Conservation (phyloP, 53 echinoderm and acorn worm genomes). For the Luidia sarsii region DNA sequence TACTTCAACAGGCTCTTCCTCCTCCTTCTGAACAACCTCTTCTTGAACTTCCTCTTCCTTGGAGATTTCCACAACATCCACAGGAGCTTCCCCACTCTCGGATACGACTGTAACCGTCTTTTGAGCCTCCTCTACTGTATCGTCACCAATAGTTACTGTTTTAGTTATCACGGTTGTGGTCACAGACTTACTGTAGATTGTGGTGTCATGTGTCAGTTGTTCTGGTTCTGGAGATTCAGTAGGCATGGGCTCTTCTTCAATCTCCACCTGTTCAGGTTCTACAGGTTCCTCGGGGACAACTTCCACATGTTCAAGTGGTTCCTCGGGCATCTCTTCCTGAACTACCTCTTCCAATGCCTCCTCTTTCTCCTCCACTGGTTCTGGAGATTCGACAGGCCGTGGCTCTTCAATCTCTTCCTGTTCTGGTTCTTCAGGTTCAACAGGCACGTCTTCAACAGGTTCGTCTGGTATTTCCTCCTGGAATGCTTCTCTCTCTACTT, state of each 20-base stretch:
- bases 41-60: constrained; percentile 36
- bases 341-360: not conserved
- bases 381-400: not conserved
- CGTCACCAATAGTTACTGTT: not conserved
- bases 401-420: not conserved
- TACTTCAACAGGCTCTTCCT: constrained; percentile 23
- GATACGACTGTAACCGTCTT: not conserved
- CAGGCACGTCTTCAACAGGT: no score
- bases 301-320: no score
- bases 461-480: no score
- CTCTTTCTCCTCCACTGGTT: not conserved
- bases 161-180: no score
- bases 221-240: not conserved
- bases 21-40: constrained; percentile 12
- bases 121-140: not conserved
- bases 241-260: no score
- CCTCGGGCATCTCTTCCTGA: no score
- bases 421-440: constrained; percentile 13
- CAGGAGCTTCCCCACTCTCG: not conserved
- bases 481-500: no score
- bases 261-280: no score
- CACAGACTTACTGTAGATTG: no score
- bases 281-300: no score
- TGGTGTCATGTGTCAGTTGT: no score
- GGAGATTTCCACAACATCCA: not conserved